Percentiles rank a stretch among this genome's conserved stretches.
Evolutionary conservation across 2,888 invertebrate genomes (phyloP).

Genomic region (Oxytorus armatus): DNA sequence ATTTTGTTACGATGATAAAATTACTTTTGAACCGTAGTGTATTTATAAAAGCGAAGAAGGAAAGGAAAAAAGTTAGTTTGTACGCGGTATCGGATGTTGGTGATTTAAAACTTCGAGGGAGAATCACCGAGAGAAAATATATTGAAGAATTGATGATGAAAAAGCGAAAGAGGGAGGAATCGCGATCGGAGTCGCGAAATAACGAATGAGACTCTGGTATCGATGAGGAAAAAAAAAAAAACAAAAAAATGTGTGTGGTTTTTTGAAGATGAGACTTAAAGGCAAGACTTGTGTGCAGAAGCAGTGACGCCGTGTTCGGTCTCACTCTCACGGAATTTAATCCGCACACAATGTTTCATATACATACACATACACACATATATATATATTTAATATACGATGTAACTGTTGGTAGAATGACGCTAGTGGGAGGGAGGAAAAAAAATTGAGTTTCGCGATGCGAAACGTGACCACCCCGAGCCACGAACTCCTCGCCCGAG

Average conservation of each 20-base stretch:
- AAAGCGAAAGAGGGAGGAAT: neutral
- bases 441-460: constrained; percentile 64
- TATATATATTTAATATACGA: neutral
- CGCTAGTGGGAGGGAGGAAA: constrained; percentile 7
- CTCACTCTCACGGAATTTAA: constrained; percentile 36
- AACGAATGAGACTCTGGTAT: constrained; percentile 41
- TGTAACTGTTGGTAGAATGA: constrained; percentile 48
- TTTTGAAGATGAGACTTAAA: neutral
- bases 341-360: constrained; percentile 1
- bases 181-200: constrained; percentile 38
- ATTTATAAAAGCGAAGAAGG: neutral
- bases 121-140: constrained; percentile 10
- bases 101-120: neutral
- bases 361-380: constrained; percentile 4
- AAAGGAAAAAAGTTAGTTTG: neutral
- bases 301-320: constrained; percentile 19
- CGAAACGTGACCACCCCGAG: constrained; percentile 71
- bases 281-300: constrained; percentile 38
- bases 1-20: neutral
- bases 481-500: constrained; percentile 65
- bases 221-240: neutral
- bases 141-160: constrained; percentile 40
- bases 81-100: constrained; percentile 22
- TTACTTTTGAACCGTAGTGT: constrained; percentile 6
- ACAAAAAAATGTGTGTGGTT: too few relatives aligned